phyloP scores from a whole-genome alignment of 1,140 invertebrate species.

The Temnothorax curvispinosus region DNA sequence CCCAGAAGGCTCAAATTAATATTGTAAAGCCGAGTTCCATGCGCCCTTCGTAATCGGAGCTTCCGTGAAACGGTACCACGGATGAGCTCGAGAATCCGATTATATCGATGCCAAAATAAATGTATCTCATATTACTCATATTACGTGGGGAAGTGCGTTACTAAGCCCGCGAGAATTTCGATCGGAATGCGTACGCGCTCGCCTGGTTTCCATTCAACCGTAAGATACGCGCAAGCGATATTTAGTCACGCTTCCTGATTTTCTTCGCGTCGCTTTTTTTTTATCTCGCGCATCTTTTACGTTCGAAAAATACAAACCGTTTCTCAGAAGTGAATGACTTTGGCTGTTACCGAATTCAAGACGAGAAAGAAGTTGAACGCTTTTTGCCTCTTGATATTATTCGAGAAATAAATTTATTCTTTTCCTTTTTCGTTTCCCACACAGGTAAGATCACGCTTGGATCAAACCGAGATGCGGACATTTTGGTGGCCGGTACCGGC shows the following conservation, averaged over 20 bases:
- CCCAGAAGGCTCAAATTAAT: constrained; percentile 56
- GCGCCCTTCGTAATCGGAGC: constrained; percentile 21
- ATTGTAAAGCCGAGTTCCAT: constrained; percentile 23
- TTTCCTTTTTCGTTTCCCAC: constrained; percentile 75
- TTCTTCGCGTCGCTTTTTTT: neutral
- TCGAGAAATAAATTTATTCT: constrained; percentile 3
- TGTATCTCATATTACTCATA: neutral
- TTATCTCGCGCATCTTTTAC: neutral
- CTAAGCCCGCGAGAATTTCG: constrained; percentile 49
- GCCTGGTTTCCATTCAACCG: constrained; percentile 50
- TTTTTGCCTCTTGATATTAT: neutral
- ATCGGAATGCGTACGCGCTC: constrained; percentile 46
- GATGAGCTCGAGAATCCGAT: constrained; percentile 7
- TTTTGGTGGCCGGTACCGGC: constrained; percentile 92
- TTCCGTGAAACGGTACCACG: constrained; percentile 5
- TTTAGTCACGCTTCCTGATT: constrained; percentile 53
- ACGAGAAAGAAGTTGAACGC: neutral
- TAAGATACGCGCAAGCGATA: constrained; percentile 30
- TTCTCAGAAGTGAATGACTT: neutral
- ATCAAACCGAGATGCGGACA: constrained; percentile 90
- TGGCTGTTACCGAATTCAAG: neutral
- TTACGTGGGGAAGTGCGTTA: constrained; percentile 42
- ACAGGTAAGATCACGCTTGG: constrained; percentile 92
- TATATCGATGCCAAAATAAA: constrained; percentile 44
- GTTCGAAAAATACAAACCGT: neutral